Base-by-base conservation (phyloP, 2,888 invertebrate genomes). In the Eueremaeus valkanovi region DNA sequence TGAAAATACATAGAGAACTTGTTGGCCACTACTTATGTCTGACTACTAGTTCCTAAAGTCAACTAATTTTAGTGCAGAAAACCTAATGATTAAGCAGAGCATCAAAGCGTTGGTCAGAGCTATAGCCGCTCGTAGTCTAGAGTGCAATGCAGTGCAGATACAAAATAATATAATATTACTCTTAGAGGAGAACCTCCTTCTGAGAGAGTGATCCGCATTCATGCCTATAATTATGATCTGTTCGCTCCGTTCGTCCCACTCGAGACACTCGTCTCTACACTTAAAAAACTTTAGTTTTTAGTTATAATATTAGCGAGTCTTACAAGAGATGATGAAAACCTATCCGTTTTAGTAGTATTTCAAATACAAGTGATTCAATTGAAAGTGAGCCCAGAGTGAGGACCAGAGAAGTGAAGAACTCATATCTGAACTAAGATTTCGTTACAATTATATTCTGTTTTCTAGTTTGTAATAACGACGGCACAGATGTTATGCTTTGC, bases 221-320 rank as follows among this genome's bases (percentile, higher is more conserved):
- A 42, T 68, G 42, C 68, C 68, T 68, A 68, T 68, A 68, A 68
- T 68, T 68, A 68, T 42, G 68, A 68, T 68, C 63, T 68, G 68
- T 68, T 40, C 42, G 42, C 11, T 13, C n/a, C 42, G 68, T 68
- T 42, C 68, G 40, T 68, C 68, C 68, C 42, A 68, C 42, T 40
- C 36, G 13, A 24, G 24, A 42, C 40, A 36, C 27, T 68, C n/a
- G 36, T n/a, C 68, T 42, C 68, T 27, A 40, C 24, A 33, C 63
- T 33, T 11, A 24, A 36, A 36, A 36, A 36, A 36, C 9, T 3
- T 16, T 33, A 3, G 33, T 16, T 27, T 63, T 11, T 18, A 63
- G 11, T 68, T 13, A 68, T 40, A 13, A 11, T 18, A 16, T 16
- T 31, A 61, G 11, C 27, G 21, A 51, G 45, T n/a, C 51, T 51